phyloP scores from a whole-genome alignment of 2,797 vertebrate genomes.

The Limosa lapponica region DNA sequence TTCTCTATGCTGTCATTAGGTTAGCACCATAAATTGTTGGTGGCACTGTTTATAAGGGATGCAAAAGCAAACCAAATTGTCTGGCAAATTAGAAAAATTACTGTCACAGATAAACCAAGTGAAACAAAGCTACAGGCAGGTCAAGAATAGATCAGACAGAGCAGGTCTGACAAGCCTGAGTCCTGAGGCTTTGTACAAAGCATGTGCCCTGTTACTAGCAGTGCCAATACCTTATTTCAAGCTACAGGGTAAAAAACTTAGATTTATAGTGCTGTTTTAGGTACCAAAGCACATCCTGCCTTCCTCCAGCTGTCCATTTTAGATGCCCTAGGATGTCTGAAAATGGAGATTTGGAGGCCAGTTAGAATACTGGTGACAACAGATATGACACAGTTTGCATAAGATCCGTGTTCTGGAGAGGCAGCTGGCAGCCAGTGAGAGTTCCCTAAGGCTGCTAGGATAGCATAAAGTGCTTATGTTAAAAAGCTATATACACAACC shows the following conservation, averaged over 20 bases:
- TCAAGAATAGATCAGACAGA: not conserved
- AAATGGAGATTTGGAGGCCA: not conserved
- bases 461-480: not conserved
- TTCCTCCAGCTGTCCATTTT: not conserved
- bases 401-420: not conserved
- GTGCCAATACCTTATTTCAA: not conserved
- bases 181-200: not conserved
- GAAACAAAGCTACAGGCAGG: not conserved
- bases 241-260: not conserved
- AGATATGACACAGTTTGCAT: not conserved
- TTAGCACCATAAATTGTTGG: not conserved
- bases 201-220: not conserved
- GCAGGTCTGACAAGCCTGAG: not conserved
- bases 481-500: not conserved
- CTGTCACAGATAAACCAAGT: not conserved
- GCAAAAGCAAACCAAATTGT: not conserved
- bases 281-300: not conserved
- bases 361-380: not conserved
- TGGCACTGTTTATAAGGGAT: not conserved
- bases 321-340: not conserved
- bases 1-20: not conserved
- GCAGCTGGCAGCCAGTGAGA: not conserved
- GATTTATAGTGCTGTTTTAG: not conserved
- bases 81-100: not conserved
- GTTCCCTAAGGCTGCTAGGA: not conserved